phyloP scores from a whole-genome alignment of 2,113 vertebrate genomes.

The Myotis lucifugus region DNA sequence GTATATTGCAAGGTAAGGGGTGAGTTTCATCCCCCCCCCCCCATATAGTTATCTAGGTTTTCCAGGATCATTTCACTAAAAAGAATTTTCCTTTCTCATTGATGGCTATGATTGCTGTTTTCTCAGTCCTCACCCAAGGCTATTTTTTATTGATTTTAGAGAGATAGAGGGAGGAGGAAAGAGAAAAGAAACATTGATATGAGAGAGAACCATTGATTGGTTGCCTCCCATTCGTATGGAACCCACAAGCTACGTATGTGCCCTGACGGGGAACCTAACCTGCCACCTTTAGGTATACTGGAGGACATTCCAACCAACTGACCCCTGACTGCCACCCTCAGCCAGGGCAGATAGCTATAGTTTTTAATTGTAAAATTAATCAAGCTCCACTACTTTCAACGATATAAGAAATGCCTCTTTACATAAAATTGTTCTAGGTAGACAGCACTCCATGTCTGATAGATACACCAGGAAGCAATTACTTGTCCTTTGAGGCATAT shows the following conservation, averaged over 20 bases:
- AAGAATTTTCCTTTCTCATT: neutral
- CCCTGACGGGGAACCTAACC: neutral
- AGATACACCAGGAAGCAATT: neutral
- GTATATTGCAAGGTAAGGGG: neutral
- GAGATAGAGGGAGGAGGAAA: too few relatives aligned
- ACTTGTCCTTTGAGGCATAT: neutral
- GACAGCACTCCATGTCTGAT: neutral
- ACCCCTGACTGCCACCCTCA: neutral
- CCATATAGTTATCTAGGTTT: neutral
- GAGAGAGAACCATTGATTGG: neutral
- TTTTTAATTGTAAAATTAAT: constrained; percentile 14
- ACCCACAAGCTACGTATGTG: neutral
- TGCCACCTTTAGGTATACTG: too few relatives aligned
- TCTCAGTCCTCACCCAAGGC: neutral
- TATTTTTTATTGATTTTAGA: neutral
- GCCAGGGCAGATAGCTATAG: neutral
- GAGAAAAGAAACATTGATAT: neutral
- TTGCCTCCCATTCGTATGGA: neutral
- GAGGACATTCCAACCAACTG: neutral
- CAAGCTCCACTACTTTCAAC: neutral
- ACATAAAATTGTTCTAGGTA: constrained; percentile 26
- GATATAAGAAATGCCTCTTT: neutral
- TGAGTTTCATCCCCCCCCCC: neutral
- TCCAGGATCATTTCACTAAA: neutral
- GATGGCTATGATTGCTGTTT: neutral